Evolutionary conservation across 2,113 vertebrate species (phyloP).

Genomic region (Varanus komodoensis): DNA sequence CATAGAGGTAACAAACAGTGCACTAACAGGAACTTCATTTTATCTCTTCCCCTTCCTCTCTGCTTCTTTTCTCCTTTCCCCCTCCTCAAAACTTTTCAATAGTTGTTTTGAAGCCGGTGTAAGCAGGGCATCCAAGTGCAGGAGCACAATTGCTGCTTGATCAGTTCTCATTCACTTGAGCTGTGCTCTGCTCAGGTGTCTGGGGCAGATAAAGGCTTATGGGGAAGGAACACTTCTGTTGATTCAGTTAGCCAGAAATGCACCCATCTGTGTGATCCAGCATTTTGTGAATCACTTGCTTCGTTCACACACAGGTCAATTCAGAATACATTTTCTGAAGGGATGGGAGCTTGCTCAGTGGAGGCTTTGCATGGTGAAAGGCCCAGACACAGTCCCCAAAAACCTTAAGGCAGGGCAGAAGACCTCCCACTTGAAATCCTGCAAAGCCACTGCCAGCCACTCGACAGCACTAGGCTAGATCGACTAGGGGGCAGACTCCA

Average conservation of each 20-base stretch:
- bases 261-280: not conserved
- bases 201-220: not conserved
- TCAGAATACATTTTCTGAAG: not conserved
- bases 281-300: not conserved
- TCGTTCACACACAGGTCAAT: not conserved
- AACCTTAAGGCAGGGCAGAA: too few relatives aligned
- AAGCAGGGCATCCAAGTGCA: not conserved
- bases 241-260: not conserved
- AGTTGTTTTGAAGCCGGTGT: too few relatives aligned
- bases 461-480: too few relatives aligned
- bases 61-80: too few relatives aligned
- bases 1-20: not conserved
- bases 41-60: not conserved
- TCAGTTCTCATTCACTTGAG: not conserved
- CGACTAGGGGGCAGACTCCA: too few relatives aligned
- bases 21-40: not conserved
- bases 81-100: not conserved
- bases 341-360: too few relatives aligned
- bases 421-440: too few relatives aligned
- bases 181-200: not conserved
- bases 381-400: too few relatives aligned
- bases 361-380: too few relatives aligned
- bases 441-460: too few relatives aligned
- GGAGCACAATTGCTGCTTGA: not conserved
- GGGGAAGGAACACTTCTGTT: not conserved